Evolutionary conservation across 1,140 invertebrate genomes (phyloP).

Genomic region (Idris sp.): DNA sequence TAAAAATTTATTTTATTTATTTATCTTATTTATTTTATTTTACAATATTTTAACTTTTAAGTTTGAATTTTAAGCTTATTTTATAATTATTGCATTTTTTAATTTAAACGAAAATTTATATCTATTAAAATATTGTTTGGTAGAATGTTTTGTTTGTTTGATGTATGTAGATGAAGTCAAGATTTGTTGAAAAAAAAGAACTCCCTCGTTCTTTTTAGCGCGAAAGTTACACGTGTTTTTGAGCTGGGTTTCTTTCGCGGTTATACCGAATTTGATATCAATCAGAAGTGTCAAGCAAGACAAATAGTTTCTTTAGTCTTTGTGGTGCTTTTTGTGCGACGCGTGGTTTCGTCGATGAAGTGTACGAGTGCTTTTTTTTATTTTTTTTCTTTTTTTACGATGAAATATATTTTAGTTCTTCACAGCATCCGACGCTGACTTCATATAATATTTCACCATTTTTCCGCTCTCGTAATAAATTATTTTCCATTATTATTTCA

Average conservation of each 20-base stretch:
- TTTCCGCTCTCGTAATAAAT: constrained; percentile 20
- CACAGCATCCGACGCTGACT: background rate
- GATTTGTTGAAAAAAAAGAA: too few species aligned
- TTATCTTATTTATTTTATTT: too few species aligned
- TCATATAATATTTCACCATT: constrained; percentile 26
- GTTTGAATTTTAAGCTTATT: too few species aligned
- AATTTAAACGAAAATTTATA: too few species aligned
- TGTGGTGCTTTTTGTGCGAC: constrained; percentile 17
- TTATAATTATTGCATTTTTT: too few species aligned
- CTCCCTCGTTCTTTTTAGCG: background rate
- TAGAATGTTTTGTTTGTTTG: too few species aligned
- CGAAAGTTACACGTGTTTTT: constrained; percentile 32
- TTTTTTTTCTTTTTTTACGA: constrained; percentile 14
- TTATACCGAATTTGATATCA: constrained; percentile 41
- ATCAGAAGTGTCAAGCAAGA: constrained; percentile 36
- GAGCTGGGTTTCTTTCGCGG: background rate
- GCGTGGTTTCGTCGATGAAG: constrained; percentile 24
- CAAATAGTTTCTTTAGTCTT: constrained; percentile 32
- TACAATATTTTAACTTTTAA: too few species aligned
- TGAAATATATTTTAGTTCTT: constrained; percentile 10
- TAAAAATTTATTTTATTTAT: too few species aligned
- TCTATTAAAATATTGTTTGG: too few species aligned
- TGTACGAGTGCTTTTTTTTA: too few species aligned
- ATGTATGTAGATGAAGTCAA: too few species aligned
- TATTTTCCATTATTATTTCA: constrained; percentile 20